phyloP scores from a whole-genome alignment of 2,888 invertebrate species.

The Tyria jacobaeae region DNA sequence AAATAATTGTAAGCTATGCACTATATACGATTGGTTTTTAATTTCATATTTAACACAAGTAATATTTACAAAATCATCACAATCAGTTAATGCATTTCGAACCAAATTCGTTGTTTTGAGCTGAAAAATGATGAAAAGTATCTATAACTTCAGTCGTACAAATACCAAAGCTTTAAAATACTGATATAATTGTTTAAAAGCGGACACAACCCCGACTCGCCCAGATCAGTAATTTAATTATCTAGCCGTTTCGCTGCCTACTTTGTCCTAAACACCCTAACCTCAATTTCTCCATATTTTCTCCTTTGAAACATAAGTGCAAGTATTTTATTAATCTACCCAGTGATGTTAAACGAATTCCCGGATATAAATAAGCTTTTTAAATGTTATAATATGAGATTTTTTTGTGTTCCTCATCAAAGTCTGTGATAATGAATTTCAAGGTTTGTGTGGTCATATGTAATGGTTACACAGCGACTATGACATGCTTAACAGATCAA shows the following conservation, averaged over 20 bases:
- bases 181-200: constrained; percentile 74
- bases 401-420: neutral
- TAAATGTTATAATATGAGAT: constrained; percentile 9
- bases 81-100: neutral
- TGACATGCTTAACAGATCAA: neutral
- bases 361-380: constrained; percentile 61
- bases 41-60: neutral
- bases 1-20: too few relatives aligned
- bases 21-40: neutral
- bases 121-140: constrained; percentile 57
- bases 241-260: constrained; percentile 79
- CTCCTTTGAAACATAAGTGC: constrained; percentile 68
- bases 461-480: neutral
- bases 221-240: constrained; percentile 82
- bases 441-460: too few relatives aligned
- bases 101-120: constrained; percentile 13
- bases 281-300: constrained; percentile 67
- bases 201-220: constrained; percentile 68
- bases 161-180: constrained; percentile 72
- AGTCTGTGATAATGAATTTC: neutral
- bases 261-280: constrained; percentile 66
- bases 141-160: constrained; percentile 63
- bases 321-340: constrained; percentile 73
- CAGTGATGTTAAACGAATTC: constrained; percentile 62
- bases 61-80: neutral